Base-by-base conservation (phyloP, 1,140 invertebrate species). In the Coenobita brevimanus region DNA sequence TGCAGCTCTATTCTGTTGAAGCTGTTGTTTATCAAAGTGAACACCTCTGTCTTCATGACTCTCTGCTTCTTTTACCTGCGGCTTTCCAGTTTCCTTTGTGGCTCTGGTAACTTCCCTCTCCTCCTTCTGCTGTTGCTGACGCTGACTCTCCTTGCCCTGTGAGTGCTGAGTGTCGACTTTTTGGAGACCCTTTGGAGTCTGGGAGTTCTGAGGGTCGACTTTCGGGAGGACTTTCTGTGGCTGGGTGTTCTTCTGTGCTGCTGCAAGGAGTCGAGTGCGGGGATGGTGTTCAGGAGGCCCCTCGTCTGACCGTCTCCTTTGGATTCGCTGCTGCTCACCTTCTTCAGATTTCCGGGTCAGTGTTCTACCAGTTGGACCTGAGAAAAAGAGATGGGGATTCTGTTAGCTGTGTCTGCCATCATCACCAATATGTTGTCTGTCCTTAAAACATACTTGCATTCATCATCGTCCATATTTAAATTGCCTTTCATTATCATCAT, bases 351-450 rank as follows among this genome's bases (percentile, higher is more conserved):
- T 67, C 13, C 69, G 67, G 2, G 69, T 75, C 71, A 75, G 17
- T 24, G 69, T 60, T 15, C 82, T 75, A 41, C 69, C 67, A 54
- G 82, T 84, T 3, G 82, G 67, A 73, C 82, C 82, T 84, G 82
- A 50, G 60, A 69, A 67, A 75, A 43, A 84, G 38, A 71, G 21
- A 21, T 30, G 15, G 21, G n/a, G n/a, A n/a, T n/a, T n/a, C n/a
- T n/a, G n/a, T n/a, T n/a, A n/a, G n/a, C n/a, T n/a, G n/a, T n/a
- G n/a, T n/a, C n/a, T n/a, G n/a, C n/a, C n/a, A n/a, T n/a, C n/a
- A n/a, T n/a, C n/a, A n/a, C n/a, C n/a, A n/a, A n/a, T n/a, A n/a
- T n/a, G n/a, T n/a, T n/a, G n/a, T n/a, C n/a, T n/a, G n/a, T n/a
- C n/a, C n/a, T n/a, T n/a, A n/a, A n/a, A n/a, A n/a, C n/a, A n/a